Conservation (phyloP, 2,888 invertebrate species). For the Ectemnius continuus region DNA sequence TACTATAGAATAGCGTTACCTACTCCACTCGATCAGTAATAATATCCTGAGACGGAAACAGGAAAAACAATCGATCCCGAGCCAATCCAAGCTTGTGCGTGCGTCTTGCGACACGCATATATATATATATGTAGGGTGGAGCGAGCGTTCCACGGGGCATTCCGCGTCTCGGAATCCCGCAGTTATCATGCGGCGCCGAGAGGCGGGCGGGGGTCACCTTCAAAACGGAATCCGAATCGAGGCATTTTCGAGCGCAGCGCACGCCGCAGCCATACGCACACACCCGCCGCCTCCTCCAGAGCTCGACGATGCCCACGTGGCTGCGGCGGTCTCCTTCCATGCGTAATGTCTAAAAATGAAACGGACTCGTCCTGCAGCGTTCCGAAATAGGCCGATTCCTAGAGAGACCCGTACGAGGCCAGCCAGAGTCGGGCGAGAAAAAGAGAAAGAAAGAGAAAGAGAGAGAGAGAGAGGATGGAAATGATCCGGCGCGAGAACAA, state of each 20-base stretch:
- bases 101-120: neutral
- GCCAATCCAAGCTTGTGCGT: neutral
- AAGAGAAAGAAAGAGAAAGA: constrained; percentile 22
- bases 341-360: constrained; percentile 51
- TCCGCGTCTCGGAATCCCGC: constrained; percentile 1
- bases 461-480: constrained; percentile 13
- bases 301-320: constrained; percentile 11
- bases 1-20: neutral
- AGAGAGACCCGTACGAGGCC: constrained; percentile 28
- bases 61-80: neutral
- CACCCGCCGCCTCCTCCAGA: neutral
- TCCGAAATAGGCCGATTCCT: constrained; percentile 65
- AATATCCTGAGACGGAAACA: neutral
- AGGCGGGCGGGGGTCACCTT: constrained; percentile 22
- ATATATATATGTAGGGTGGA: neutral
- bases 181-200: constrained; percentile 13
- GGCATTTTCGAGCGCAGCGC: constrained; percentile 14
- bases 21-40: neutral
- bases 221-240: constrained; percentile 18
- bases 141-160: neutral
- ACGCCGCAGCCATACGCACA: neutral
- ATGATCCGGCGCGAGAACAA: constrained; percentile 27
- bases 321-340: constrained; percentile 31
- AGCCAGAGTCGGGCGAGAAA: constrained; percentile 15
- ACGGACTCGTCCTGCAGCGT: constrained; percentile 38